phyloP scores from a whole-genome alignment of 2,797 vertebrate species.

The Nyctibius grandis region DNA sequence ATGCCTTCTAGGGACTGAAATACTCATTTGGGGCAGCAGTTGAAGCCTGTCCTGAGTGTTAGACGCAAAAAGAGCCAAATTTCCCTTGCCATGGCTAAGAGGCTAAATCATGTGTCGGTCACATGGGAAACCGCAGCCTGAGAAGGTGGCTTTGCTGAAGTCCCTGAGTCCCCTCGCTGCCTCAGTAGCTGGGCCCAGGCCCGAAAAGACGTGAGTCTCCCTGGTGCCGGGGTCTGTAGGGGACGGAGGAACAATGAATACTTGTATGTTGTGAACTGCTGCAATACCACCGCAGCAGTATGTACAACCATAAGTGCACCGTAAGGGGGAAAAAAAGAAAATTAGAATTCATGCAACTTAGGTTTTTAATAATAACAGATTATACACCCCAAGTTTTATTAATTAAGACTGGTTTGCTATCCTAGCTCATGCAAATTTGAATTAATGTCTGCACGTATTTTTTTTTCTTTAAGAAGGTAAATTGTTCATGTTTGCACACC shows the following conservation, averaged over 20 bases:
- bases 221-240: background rate
- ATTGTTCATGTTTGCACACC: background rate
- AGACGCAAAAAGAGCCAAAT: background rate
- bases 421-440: background rate
- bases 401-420: background rate
- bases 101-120: rapidly evolving
- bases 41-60: background rate
- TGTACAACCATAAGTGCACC: background rate
- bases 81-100: background rate
- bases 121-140: background rate
- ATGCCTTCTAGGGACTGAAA: background rate
- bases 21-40: background rate
- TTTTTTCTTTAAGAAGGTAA: background rate
- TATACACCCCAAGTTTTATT: background rate
- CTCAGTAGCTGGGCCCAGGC: background rate
- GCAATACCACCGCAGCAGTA: too few species aligned
- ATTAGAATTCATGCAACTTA: background rate
- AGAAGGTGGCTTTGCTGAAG: background rate
- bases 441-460: background rate
- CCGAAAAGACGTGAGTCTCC: background rate
- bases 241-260: rapidly evolving
- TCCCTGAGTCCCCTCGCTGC: background rate
- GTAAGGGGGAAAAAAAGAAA: rapidly evolving
- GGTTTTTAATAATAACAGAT: background rate
- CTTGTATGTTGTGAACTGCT: background rate